A percentile compares a stretch with the other conserved stretches of the same genome.
Evolutionary conservation across 2,797 vertebrate species (phyloP).

Genomic region (Pseudochirops corinnae): DNA sequence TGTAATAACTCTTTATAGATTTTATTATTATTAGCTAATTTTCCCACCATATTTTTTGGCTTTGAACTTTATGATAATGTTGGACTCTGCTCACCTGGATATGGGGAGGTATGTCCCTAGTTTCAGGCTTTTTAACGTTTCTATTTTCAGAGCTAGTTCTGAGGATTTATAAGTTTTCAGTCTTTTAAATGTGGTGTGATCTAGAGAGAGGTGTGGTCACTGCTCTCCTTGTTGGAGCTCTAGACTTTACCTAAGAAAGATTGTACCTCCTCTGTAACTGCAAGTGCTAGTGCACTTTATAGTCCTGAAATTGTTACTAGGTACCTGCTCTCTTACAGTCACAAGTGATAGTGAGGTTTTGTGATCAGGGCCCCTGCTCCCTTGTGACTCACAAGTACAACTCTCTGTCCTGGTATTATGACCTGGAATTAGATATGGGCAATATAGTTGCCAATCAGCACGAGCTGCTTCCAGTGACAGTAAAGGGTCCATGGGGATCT

Average conservation of each 20-base stretch:
- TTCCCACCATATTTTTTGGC: not conserved
- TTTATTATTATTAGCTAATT: not conserved
- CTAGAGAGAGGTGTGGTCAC: not conserved
- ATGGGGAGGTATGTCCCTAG: not conserved
- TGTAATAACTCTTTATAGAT: not conserved
- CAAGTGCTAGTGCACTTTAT: not conserved
- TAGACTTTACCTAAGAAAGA: not conserved
- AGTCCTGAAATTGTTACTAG: not conserved
- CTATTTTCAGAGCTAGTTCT: not conserved
- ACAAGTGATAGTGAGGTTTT: not conserved
- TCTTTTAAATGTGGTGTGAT: not conserved
- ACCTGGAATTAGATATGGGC: not conserved
- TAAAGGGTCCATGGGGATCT: not conserved
- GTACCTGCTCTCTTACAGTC: not conserved
- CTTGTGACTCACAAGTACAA: not conserved
- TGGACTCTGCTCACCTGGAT: not conserved
- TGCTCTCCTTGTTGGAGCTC: not conserved
- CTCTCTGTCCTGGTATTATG: not conserved
- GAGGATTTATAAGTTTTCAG: not conserved
- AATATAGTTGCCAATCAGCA: not conserved
- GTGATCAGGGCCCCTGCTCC: not conserved
- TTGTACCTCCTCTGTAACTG: not conserved
- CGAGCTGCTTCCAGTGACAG: not conserved
- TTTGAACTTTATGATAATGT: not conserved
- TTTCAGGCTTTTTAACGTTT: not conserved